Evolutionary conservation across 2,113 vertebrate genomes (phyloP).

Genomic region (Felis catus): DNA sequence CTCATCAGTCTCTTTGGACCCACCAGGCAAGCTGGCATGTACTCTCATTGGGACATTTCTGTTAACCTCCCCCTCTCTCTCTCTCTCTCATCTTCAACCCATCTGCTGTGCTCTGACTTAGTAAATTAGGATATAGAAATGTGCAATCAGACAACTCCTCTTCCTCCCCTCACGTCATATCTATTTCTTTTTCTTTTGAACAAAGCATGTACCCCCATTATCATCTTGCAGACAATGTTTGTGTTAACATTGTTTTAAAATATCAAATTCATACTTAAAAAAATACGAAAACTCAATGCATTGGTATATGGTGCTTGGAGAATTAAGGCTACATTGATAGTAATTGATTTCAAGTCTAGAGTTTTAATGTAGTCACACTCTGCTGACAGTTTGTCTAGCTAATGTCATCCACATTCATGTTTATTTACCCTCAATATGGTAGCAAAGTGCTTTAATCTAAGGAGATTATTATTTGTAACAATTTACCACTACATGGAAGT

Average conservation of each 20-base stretch:
- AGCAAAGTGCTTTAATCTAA: not conserved
- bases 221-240: too few relatives aligned
- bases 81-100: not conserved
- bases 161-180: not conserved
- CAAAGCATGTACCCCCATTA: not conserved
- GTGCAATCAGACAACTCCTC: not conserved
- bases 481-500: not conserved
- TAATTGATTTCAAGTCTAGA: not conserved
- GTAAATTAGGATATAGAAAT: not conserved
- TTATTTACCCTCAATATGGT: not conserved
- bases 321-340: not conserved
- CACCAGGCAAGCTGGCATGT: not conserved
- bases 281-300: not conserved
- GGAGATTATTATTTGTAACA: not conserved
- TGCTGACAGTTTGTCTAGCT: not conserved
- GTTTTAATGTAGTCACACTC: not conserved
- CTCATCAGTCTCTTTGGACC: not conserved
- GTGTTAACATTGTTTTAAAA: not conserved
- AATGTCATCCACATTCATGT: not conserved
- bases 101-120: not conserved
- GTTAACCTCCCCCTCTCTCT: not conserved
- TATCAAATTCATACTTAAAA: not conserved
- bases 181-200: conserved; percentile 20
- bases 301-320: not conserved
- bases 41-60: not conserved